A percentile compares a stretch with the other conserved stretches of the same genome.
Conservation (phyloP, 2,888 invertebrate species). For the Drosophila silvestris region DNA sequence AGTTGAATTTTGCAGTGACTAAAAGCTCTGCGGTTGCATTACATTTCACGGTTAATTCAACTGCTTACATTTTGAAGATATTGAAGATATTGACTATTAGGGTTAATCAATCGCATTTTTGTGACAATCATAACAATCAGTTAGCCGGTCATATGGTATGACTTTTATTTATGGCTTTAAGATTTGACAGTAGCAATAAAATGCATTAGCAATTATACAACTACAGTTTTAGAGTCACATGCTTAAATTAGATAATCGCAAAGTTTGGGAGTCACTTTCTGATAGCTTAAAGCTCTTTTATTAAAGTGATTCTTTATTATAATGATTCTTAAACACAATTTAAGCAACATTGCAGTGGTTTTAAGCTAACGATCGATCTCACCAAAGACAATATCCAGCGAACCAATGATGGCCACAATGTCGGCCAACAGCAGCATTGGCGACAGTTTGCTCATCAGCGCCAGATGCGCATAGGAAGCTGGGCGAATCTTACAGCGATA, state of each 20-base stretch:
- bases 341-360: background rate
- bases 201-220: background rate
- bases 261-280: background rate
- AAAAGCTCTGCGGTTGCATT: background rate
- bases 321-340: background rate
- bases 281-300: background rate
- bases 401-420: slow-evolving; percentile 91
- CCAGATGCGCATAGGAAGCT: slow-evolving; percentile 87
- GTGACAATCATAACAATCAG: too few relatives aligned
- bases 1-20: background rate
- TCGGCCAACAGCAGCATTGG: slow-evolving; percentile 91
- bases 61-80: background rate
- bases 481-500: slow-evolving; percentile 88
- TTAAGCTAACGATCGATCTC: slow-evolving; percentile 87
- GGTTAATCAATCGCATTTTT: too few relatives aligned
- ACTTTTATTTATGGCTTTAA: too few relatives aligned
- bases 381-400: slow-evolving; percentile 88
- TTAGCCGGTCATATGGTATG: too few relatives aligned
- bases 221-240: background rate
- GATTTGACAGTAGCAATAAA: background rate
- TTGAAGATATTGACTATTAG: background rate
- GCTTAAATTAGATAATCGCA: background rate
- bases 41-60: background rate
- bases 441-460: slow-evolving; percentile 88
- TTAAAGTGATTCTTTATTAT: rapidly evolving